Conservation (phyloP, 2,113 vertebrate species). For the Anguilla rostrata region DNA sequence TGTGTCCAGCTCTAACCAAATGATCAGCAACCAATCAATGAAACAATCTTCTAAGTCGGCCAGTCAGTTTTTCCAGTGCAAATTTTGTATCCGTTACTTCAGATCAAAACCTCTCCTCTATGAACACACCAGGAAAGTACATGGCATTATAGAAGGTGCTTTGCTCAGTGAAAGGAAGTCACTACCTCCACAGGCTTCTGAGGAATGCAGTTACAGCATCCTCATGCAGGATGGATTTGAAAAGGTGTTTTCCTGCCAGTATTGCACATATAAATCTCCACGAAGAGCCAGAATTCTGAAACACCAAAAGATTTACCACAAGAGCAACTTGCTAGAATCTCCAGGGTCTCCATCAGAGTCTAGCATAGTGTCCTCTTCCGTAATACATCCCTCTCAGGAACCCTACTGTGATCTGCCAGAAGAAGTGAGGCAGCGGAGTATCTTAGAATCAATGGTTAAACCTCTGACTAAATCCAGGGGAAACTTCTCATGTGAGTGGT, state of each 20-base stretch:
- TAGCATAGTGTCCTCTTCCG: conserved; percentile 58
- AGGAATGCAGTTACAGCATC: conserved; percentile 66
- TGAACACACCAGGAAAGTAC: conserved; percentile 82
- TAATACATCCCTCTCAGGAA: conserved; percentile 70
- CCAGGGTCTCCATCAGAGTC: conserved; percentile 53
- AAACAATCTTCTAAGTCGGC: conserved; percentile 70
- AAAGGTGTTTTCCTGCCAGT: conserved; percentile 74
- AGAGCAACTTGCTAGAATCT: conserved; percentile 74
- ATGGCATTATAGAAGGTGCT: conserved; percentile 61
- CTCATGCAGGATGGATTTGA: conserved; percentile 65
- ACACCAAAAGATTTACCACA: conserved; percentile 78
- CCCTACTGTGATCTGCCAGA: conserved; percentile 75
- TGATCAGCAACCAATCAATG: conserved; percentile 66
- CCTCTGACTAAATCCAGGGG: conserved; percentile 79
- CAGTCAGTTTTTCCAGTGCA: conserved; percentile 78
- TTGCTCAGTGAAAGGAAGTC: conserved; percentile 63
- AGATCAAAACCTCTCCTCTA: conserved; percentile 83
- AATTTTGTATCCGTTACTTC: conserved; percentile 81
- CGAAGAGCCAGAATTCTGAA: conserved; percentile 70
- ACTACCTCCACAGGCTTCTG: conserved; percentile 45
- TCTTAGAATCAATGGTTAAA: conserved; percentile 86
- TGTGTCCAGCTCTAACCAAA: conserved; percentile 72
- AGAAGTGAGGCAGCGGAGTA: conserved; percentile 77
- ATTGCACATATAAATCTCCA: conserved; percentile 79
- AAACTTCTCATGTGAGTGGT: conserved; percentile 95